phyloP scores from a whole-genome alignment of 2,797 vertebrate species.

The Aselliscus stoliczkanus region DNA sequence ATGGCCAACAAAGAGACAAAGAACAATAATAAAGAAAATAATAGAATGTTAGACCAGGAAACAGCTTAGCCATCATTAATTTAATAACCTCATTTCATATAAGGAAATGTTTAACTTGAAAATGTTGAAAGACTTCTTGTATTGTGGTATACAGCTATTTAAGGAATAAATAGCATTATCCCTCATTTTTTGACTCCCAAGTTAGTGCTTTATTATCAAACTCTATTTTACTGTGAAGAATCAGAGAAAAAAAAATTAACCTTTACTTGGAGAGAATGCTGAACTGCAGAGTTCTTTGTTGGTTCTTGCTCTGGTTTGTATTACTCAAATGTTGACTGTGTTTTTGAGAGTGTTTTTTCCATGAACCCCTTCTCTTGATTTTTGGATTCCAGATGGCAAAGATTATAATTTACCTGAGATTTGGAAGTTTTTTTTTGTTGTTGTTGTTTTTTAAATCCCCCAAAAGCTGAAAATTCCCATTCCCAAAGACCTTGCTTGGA shows the following conservation, averaged over 20 bases:
- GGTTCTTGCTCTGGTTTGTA: neutral
- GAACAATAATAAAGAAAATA: neutral
- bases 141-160: neutral
- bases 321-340: neutral
- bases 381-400: neutral
- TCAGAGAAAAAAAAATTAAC: conserved; percentile 30
- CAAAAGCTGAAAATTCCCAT: neutral
- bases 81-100: conserved; percentile 21
- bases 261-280: neutral
- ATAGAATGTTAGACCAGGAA: neutral
- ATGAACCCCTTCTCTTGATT: neutral
- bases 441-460: neutral
- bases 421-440: too few relatives aligned
- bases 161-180: neutral
- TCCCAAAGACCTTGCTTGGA: neutral
- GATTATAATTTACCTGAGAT: neutral
- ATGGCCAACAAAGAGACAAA: neutral
- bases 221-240: neutral
- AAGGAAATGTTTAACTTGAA: conserved; percentile 36
- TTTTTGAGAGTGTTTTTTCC: neutral
- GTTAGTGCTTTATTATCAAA: neutral
- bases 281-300: neutral
- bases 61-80: neutral
- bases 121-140: neutral
- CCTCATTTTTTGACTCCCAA: neutral